A percentile compares a stretch with the other conserved stretches of the same genome.
Evolutionary conservation across 2,797 vertebrate species (phyloP).

Genomic region (Lycodopsis pacificus): DNA sequence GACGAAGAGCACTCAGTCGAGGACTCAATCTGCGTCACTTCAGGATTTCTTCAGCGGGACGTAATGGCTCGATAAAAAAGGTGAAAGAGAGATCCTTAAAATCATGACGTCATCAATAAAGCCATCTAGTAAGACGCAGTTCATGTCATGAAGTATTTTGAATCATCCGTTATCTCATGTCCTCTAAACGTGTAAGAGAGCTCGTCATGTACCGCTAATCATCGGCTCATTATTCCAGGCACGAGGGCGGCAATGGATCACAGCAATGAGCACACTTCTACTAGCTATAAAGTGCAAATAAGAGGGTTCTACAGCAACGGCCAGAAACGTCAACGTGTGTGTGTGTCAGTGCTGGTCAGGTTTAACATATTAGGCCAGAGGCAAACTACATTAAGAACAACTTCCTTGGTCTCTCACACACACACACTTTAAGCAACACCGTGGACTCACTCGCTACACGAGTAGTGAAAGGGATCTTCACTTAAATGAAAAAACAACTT

Average conservation of each 20-base stretch:
- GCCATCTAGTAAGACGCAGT: background rate
- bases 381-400: background rate
- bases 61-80: slow-evolving; percentile 57
- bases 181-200: slow-evolving; percentile 1
- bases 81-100: slow-evolving; percentile 48
- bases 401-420: slow-evolving; percentile 25
- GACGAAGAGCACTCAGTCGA: slow-evolving; percentile 39
- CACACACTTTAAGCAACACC: background rate
- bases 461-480: background rate
- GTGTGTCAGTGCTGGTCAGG: background rate
- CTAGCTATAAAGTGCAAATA: slow-evolving; percentile 32
- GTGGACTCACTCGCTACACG: background rate
- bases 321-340: background rate
- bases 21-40: slow-evolving; percentile 41
- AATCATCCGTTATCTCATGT: background rate
- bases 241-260: background rate
- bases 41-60: slow-evolving; percentile 31
- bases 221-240: slow-evolving; percentile 8
- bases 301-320: slow-evolving; percentile 4
- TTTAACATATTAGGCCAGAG: slow-evolving; percentile 4
- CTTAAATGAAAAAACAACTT: no score
- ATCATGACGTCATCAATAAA: slow-evolving; percentile 19
- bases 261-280: slow-evolving; percentile 30
- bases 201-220: background rate
- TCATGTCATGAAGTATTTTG: slow-evolving; percentile 8